These are phyloP conservation scores for Tolmerus cingulatus DNA, from an alignment of 2,888 invertebrate genomes.

Conservation along the genomic window DNA sequence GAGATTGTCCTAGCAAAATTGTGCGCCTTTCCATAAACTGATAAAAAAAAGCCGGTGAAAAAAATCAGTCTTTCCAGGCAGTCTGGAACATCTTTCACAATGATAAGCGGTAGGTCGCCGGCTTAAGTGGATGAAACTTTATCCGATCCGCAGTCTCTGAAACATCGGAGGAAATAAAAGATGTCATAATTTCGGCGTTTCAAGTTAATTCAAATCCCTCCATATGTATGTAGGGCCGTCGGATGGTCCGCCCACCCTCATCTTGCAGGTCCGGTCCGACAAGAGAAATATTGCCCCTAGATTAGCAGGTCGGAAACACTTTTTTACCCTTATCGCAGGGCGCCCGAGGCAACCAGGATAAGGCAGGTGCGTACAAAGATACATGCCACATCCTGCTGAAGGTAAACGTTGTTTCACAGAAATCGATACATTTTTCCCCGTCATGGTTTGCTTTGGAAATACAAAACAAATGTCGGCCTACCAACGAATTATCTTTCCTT, in stretches of 20 bases:
- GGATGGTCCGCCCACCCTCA: not conserved
- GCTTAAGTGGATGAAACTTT: not conserved
- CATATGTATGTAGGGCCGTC: not conserved
- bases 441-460: not conserved
- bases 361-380: not conserved
- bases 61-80: not conserved
- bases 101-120: not conserved
- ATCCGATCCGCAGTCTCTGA: not conserved
- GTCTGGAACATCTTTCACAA: not conserved
- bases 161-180: not conserved
- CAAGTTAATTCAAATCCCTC: not conserved
- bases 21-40: not conserved
- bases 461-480: constrained; percentile 25
- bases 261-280: not conserved
- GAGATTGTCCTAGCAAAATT: not conserved
- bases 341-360: not conserved
- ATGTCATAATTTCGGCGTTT: not conserved
- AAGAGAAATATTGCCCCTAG: not conserved
- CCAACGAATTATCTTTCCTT: constrained; percentile 6
- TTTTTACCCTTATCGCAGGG: not conserved
- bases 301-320: not conserved
- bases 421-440: not conserved
- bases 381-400: not conserved
- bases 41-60: not conserved
- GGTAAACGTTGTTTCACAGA: not conserved